These are phyloP conservation scores for Tragelaphus strepsiceros DNA, from an alignment of 2,113 vertebrate species.

Conservation along the genomic window DNA sequence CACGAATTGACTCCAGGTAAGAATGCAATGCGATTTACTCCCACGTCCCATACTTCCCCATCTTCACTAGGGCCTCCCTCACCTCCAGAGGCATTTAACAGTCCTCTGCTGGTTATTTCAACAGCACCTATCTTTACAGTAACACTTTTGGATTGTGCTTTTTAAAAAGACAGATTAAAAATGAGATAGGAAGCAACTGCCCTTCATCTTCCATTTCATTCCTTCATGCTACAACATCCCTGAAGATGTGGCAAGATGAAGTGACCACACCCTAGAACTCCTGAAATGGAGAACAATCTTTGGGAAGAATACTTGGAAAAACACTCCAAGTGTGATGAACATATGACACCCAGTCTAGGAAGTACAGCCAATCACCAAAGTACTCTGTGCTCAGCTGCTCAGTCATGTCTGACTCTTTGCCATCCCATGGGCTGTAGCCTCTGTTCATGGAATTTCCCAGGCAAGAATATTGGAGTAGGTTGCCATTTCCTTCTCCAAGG, in stretches of 20 bases:
- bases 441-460: background rate
- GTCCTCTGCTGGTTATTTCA: background rate
- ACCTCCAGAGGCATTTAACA: background rate
- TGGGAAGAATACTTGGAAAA: background rate
- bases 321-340: background rate
- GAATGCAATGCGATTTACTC: background rate
- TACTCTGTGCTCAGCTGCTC: background rate
- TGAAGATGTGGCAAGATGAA: background rate
- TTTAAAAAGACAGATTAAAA: background rate
- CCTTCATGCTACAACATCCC: background rate
- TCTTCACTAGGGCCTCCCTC: background rate
- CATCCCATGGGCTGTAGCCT: background rate
- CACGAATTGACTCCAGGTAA: background rate
- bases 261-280: background rate
- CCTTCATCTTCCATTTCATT: background rate
- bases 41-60: fast-evolving
- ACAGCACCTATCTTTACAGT: background rate
- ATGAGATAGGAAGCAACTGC: background rate
- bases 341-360: too few species aligned
- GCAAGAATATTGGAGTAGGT: background rate
- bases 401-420: background rate
- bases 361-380: background rate
- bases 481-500: background rate
- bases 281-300: background rate
- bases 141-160: background rate